Percentiles rank a stretch among this genome's conserved stretches.
Evolutionary conservation across 2,888 invertebrate genomes (phyloP).

Genomic region (Hydropsyche betteni): DNA sequence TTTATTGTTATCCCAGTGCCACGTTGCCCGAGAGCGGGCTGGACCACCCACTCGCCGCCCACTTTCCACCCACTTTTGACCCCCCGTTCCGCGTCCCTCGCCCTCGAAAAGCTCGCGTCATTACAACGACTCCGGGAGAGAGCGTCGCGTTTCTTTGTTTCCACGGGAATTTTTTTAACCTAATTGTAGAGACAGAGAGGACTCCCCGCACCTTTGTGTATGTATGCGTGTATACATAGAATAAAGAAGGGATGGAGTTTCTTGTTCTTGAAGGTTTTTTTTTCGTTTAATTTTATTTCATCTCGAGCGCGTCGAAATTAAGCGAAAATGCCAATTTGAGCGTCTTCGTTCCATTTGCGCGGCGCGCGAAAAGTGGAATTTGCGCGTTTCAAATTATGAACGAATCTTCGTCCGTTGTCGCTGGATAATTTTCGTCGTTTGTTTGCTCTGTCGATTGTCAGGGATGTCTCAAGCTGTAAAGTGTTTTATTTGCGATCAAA

Average conservation of each 20-base stretch:
- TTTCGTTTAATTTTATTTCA: no score
- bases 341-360: constrained; percentile 8
- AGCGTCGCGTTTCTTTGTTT: constrained; percentile 46
- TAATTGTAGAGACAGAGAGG: constrained; percentile 40
- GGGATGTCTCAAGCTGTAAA: no score
- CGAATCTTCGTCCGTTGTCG: no score
- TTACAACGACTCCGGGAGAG: constrained; percentile 42
- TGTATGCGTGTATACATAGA: no score
- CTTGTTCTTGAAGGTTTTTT: no score
- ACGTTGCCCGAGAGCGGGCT: constrained; percentile 43
- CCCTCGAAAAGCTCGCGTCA: constrained; percentile 42
- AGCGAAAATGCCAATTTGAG: constrained; percentile 35
- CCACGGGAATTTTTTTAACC: constrained; percentile 47
- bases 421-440: no score
- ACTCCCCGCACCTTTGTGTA: constrained; percentile 16
- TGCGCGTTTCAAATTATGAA: not conserved
- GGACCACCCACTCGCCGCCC: not conserved
- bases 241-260: no score
- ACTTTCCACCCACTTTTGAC: not conserved
- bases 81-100: constrained; percentile 1
- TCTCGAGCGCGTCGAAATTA: constrained; percentile 20
- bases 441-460: no score
- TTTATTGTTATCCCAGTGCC: constrained; percentile 51
- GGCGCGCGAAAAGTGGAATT: not conserved
- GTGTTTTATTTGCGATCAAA: no score